phyloP scores from a whole-genome alignment of 2,888 invertebrate species.

The Muscina levida region DNA sequence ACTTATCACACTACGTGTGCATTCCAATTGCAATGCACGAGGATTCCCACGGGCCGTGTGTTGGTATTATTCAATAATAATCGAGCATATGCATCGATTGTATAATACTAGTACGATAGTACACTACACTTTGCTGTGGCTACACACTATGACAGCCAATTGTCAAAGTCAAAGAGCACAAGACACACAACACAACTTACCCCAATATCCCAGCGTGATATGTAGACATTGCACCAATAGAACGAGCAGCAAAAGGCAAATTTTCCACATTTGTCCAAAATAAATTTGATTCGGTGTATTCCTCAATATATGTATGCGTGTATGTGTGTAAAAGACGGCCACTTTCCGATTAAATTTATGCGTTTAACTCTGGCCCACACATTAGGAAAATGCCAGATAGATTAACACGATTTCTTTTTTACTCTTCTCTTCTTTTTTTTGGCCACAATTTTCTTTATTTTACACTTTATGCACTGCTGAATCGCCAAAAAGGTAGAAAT shows the following conservation, averaged over 20 bases:
- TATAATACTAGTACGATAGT: constrained; percentile 49
- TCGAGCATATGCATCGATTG: constrained; percentile 35
- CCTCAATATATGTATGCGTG: neutral
- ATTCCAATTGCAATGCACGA: no score
- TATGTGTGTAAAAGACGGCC: neutral
- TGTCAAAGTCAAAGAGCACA: neutral
- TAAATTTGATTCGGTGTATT: neutral
- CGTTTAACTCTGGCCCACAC: neutral
- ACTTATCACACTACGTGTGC: no score
- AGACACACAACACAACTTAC: constrained; percentile 65
- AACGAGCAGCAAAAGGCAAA: constrained; percentile 48
- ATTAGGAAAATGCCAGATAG: neutral
- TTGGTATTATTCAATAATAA: constrained; percentile 23
- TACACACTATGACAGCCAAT: no score
- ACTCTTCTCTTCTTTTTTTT: neutral
- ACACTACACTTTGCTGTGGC: no score
- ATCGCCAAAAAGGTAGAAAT: no score
- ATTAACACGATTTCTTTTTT: neutral
- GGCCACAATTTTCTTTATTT: no score
- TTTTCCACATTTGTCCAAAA: constrained; percentile 42
- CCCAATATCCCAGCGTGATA: constrained; percentile 63
- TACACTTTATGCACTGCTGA: no score
- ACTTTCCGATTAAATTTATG: constrained; percentile 16
- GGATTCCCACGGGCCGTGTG: no score
- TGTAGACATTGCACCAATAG: constrained; percentile 61